A percentile compares a stretch with the other conserved stretches of the same genome.
phyloP scores from a whole-genome alignment of 2,888 invertebrate genomes.

The Hoplodrina ambigua region DNA sequence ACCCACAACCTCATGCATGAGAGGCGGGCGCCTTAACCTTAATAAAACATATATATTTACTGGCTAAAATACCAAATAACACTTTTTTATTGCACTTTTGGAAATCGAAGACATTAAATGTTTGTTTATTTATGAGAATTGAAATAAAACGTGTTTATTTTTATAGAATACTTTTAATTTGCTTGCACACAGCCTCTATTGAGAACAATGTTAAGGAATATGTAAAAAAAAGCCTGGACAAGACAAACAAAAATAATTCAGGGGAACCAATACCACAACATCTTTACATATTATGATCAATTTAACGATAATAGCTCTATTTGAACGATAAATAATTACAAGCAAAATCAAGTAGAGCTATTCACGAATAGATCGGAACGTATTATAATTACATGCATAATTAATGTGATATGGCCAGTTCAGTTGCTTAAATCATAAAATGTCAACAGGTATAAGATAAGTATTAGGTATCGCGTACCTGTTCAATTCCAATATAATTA shows the following conservation, averaged over 20 bases:
- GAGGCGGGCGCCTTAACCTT: no score
- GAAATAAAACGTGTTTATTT: constrained; percentile 64
- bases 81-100: neutral
- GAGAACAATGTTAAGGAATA: constrained; percentile 83
- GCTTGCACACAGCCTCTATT: constrained; percentile 89
- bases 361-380: constrained; percentile 43
- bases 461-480: constrained; percentile 46
- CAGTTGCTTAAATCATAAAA: constrained; percentile 58
- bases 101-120: no score
- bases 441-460: constrained; percentile 57
- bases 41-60: no score
- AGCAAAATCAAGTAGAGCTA: constrained; percentile 59
- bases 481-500: constrained; percentile 62
- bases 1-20: no score
- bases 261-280: constrained; percentile 54
- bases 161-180: constrained; percentile 90
- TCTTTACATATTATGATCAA: constrained; percentile 49
- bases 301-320: constrained; percentile 60
- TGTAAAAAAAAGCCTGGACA: constrained; percentile 64
- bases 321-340: constrained; percentile 64
- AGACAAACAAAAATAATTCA: constrained; percentile 67
- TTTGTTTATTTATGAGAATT: neutral
- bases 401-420: constrained; percentile 62
- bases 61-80: neutral
- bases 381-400: constrained; percentile 55